These are phyloP conservation scores for Accipiter virgatus DNA, from an alignment of 2,113 vertebrate species.

Conservation along the genomic window DNA sequence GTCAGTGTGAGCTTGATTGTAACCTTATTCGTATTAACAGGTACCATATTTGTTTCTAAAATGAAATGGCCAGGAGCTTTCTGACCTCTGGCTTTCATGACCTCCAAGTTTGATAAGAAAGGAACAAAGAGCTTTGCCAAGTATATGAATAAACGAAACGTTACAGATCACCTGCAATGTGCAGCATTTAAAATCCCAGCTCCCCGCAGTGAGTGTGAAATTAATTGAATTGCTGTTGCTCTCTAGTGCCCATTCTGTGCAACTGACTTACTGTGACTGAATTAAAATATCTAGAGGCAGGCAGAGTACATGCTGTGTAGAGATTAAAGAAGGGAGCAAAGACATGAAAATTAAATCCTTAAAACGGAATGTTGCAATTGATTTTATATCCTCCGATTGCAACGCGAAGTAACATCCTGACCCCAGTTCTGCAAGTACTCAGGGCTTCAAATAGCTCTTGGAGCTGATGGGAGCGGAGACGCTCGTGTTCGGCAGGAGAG, in stretches of 20 bases:
- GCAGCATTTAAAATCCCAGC: conserved; percentile 49
- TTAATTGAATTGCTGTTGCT: conserved; percentile 67
- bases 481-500: not conserved
- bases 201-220: conserved; percentile 54
- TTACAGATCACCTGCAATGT: conserved; percentile 60
- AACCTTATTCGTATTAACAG: not conserved
- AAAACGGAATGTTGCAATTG: conserved; percentile 31
- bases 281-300: conserved; percentile 67
- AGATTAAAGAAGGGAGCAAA: conserved; percentile 63
- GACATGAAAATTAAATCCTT: conserved; percentile 60
- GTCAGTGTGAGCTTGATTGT: conserved; percentile 14
- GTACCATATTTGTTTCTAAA: conserved; percentile 38
- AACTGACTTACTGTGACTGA: conserved; percentile 62
- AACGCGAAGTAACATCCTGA: not conserved
- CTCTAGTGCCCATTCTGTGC: conserved; percentile 61
- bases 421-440: not conserved
- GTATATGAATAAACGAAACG: not conserved
- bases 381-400: conserved; percentile 25
- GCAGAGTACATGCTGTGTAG: conserved; percentile 58
- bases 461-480: not conserved
- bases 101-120: conserved; percentile 26
- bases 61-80: conserved; percentile 8
- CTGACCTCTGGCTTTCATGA: conserved; percentile 34
- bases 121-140: conserved; percentile 39
- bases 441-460: not conserved